phyloP scores from a whole-genome alignment of 2,888 invertebrate species.

The Meteorus cinctellus region DNA sequence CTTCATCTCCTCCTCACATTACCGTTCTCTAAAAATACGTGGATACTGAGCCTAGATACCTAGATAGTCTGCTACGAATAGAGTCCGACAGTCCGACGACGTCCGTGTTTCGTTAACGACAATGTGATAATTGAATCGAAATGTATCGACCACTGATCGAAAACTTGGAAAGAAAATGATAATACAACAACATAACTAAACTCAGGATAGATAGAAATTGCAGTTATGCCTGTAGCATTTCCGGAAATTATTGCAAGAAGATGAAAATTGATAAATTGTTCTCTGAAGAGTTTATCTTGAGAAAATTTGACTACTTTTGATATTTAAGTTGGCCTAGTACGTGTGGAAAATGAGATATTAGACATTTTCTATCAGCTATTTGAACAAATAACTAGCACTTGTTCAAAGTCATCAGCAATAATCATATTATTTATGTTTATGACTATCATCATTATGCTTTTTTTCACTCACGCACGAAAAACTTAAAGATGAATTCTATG shows the following conservation, averaged over 20 bases:
- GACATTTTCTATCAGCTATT: neutral
- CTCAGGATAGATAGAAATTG: neutral
- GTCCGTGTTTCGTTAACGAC: slow-evolving; percentile 12
- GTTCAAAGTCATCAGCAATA: neutral
- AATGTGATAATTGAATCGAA: slow-evolving; percentile 26
- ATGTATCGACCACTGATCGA: neutral
- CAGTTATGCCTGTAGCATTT: neutral
- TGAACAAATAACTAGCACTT: neutral
- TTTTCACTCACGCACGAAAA: slow-evolving; percentile 33
- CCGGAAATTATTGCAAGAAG: too few relatives aligned
- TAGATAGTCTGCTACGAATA: slow-evolving; percentile 73
- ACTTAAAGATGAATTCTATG: slow-evolving; percentile 6
- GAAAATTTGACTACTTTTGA: too few relatives aligned
- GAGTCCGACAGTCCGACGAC: slow-evolving; percentile 45
- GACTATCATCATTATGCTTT: neutral
- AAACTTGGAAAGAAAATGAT: neutral
- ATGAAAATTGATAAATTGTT: neutral
- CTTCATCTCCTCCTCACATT: slow-evolving; percentile 69
- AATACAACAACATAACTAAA: neutral
- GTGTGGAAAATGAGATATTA: too few relatives aligned
- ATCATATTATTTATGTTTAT: neutral
- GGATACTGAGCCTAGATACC: slow-evolving; percentile 73
- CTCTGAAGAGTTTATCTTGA: too few relatives aligned
- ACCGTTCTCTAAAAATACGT: slow-evolving; percentile 73
- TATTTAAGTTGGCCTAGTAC: too few relatives aligned